These are phyloP conservation scores for Microcaecilia unicolor DNA, from an alignment of 2,797 vertebrate species.

Conservation along the genomic window DNA sequence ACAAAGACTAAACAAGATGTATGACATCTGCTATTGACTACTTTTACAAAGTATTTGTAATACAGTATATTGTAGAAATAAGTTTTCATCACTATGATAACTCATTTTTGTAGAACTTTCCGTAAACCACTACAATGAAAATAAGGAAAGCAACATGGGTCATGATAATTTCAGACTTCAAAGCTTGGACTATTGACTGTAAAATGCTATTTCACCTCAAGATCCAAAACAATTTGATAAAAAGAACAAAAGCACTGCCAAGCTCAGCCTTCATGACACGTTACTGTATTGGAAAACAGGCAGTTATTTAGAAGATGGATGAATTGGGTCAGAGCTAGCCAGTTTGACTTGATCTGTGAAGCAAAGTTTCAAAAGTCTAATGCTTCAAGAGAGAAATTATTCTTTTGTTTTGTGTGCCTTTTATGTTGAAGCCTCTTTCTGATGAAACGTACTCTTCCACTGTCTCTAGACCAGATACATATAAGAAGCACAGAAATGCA, in stretches of 20 bases:
- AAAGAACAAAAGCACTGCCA: neutral
- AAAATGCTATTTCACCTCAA: neutral
- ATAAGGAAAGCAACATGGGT: neutral
- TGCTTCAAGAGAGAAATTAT: neutral
- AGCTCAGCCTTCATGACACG: neutral
- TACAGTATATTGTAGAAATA: no score
- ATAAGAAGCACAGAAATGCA: neutral
- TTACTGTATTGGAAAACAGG: neutral
- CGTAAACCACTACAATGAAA: no score
- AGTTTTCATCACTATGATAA: no score
- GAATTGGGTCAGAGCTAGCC: neutral
- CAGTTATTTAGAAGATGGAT: neutral
- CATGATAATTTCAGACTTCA: conserved; percentile 4
- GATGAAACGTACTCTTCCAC: neutral
- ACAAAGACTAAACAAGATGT: no score
- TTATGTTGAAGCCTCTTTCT: neutral
- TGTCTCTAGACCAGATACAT: neutral
- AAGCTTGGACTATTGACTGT: neutral
- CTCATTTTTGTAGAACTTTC: no score
- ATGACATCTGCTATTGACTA: no score
- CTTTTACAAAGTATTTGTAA: no score
- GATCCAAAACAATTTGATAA: neutral
- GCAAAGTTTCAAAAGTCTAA: neutral
- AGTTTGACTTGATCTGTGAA: neutral
- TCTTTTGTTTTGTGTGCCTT: neutral